Evolutionary conservation across 2,888 invertebrate species (phyloP), one percentile per base, ranked within the genome.

Genomic region (Pandemis corylana): DNA sequence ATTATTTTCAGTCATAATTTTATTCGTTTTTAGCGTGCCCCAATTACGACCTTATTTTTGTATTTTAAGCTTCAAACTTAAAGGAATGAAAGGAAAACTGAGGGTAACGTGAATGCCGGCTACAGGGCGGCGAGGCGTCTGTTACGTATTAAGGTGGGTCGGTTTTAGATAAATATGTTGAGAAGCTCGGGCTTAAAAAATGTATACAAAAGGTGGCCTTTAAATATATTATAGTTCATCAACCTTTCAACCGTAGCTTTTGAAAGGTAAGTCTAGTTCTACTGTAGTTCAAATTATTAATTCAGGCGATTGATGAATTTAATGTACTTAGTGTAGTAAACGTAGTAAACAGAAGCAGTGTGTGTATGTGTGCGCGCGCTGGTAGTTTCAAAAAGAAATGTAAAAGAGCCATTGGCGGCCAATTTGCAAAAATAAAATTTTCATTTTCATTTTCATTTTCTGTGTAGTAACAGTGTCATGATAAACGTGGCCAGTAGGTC

Each of bases 1-100:
- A 68, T 36, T 68, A 42, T 42, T 53, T 20, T 68, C 56, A 68
- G 9, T 49, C 49, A 49, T 49, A 49, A 68, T 36, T 68, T 42
- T 53, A 13, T 68, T 68, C 59, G 44, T 59, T 20, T 20, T 59
- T 68, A 61, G 49, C 41, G 46, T 28, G 44, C n/a, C 62, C 62
- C 41, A 41, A 62, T 62, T 41, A 69, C 15, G 12, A 28, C 44
- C n/a, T 41, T 49, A 36, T 69, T 62, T 15, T 12, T n/a, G 61
- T 20, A 49, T 69, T n/a, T 62, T 15, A 46, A 49, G 46, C 67
- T 62, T 41, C 20, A 41, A 10, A 49, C 12, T 51, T 36, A 0
- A 36, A 62, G 28, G 36, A 61, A 69, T 46, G n/a, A 61, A 69
- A 53, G 41, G 53, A 67, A 67, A 12, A 42, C 28, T n/a, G 36